Evolutionary conservation across 2,888 invertebrate species (phyloP), one percentile per base, ranked within the genome.

Genomic region (Ectemnius lituratus): DNA sequence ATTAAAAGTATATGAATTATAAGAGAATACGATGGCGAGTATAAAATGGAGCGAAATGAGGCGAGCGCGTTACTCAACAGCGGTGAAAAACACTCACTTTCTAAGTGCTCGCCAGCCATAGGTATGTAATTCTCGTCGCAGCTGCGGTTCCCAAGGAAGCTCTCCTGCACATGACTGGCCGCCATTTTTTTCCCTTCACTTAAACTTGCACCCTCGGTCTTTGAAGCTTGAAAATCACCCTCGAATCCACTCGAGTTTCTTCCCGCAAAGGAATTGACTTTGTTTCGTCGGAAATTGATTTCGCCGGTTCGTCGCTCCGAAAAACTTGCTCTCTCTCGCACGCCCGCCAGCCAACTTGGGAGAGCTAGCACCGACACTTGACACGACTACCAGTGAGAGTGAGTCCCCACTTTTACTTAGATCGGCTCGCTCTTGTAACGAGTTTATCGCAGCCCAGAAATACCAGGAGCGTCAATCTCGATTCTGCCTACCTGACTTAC

Each of bases 111-210:
- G 28, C 82, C 77, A 18, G 88, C 84, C 27, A 86, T 81, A 4
- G 90, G 90, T 61, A 90, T 83, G 70, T 85, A 85, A 61, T 81
- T 75, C 45, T 82, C 71, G 27, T 88, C 78, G 75, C 90, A 90
- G 71, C 78, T 86, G 52, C 85, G 70, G 70, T 89, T 88, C 58
- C 78, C 65, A 83, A 79, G 64, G 83, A 76, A 28, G 23, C 23
- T 23, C 79, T 80, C 37, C 5, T 61, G 47, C 8, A 37, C 37
- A 3, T 37, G 37, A 8, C 8, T 37, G 1, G 8, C 37, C 37
- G 5, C 37, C 37, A 37, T 37, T 1, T 37, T 37, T 37, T 23
- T 1, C 20, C 37, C 8, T 37, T 37, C 37, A 6, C 8, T 37
- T 37, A 11, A 37, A 37, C 11, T 37, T 37, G 37, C 37, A 37